Conservation (phyloP, 1,140 invertebrate species). For the Nasonia giraulti region DNA sequence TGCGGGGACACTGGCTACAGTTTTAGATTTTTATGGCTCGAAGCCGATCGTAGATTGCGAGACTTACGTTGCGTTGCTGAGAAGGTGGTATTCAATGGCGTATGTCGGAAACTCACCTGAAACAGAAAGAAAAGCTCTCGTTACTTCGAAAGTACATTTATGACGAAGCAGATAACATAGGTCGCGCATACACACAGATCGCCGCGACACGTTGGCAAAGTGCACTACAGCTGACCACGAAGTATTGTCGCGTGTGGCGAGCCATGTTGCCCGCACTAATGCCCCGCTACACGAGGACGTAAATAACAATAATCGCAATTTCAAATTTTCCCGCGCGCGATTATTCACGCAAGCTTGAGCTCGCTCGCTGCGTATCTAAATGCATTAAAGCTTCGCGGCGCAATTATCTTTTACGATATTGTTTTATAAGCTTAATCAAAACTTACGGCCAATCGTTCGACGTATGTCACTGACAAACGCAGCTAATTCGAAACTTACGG, state of each 20-base stretch:
- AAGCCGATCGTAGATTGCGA: too few relatives aligned
- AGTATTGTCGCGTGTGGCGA: constrained; percentile 12
- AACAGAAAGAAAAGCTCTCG: not conserved
- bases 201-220: not conserved
- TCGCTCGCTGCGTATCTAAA: not conserved
- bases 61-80: too few relatives aligned
- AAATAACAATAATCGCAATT: constrained; percentile 41
- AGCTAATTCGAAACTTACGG: not conserved
- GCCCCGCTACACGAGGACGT: not conserved
- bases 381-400: not conserved
- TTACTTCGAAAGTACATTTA: not conserved
- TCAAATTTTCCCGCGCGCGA: constrained; percentile 23
- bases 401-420: constrained; percentile 26
- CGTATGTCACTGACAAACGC: not conserved
- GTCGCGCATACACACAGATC: not conserved
- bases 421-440: constrained; percentile 22
- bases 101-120: not conserved
- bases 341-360: not conserved
- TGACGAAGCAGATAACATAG: not conserved
- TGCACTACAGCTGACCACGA: not conserved
- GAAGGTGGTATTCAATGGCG: too few relatives aligned
- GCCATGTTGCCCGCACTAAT: not conserved
- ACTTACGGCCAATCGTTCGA: not conserved
- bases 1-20: too few relatives aligned
- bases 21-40: too few relatives aligned